A percentile compares a stretch with the other conserved stretches of the same genome.
Conservation (phyloP, 2,797 vertebrate genomes). For the Carduelis carduelis region DNA sequence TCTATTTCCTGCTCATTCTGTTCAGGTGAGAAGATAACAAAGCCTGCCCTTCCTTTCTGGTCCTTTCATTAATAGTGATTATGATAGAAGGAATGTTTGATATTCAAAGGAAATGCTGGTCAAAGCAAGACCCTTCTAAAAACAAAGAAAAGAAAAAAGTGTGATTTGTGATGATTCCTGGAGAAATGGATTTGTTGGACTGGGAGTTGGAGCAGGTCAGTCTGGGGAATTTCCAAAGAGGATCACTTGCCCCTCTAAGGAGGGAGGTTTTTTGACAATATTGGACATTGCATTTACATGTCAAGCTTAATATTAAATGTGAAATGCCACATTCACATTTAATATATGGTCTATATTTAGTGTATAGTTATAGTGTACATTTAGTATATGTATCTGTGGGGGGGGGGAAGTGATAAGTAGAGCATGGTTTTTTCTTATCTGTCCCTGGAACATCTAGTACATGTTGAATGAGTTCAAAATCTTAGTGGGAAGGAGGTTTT, state of each 20-base stretch:
- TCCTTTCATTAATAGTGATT: neutral
- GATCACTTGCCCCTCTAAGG: neutral
- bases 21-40: neutral
- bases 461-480: neutral
- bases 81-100: neutral
- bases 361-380: too few species aligned
- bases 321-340: neutral
- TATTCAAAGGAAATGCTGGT: neutral
- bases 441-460: neutral
- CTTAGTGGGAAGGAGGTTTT: neutral
- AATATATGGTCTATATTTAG: neutral
- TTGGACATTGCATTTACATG: neutral
- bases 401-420: rapidly evolving
- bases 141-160: rapidly evolving
- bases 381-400: neutral
- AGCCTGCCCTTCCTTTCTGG: neutral
- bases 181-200: neutral
- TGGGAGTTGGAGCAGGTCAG: neutral
- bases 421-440: neutral
- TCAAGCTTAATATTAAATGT: neutral
- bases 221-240: neutral
- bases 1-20: neutral
- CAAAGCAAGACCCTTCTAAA: neutral
- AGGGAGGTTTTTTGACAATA: neutral
- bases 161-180: neutral